phyloP scores from a whole-genome alignment of 2,888 invertebrate genomes.

The Chymomyza caudatula region DNA sequence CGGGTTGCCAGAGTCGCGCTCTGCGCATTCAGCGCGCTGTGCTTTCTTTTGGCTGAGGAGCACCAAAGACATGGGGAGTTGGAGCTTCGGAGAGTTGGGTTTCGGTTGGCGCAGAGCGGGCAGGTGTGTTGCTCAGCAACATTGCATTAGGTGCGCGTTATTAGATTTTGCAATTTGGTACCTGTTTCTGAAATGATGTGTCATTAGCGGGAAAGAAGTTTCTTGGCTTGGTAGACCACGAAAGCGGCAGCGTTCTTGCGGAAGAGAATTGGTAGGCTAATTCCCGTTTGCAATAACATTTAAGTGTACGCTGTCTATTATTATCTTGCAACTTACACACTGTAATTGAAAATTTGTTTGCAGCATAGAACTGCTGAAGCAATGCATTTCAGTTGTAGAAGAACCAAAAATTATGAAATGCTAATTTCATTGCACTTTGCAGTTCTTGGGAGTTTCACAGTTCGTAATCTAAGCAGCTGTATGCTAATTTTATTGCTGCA shows the following conservation, averaged over 20 bases:
- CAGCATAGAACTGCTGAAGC: background rate
- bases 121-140: background rate
- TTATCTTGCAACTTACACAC: conserved; percentile 1
- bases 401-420: background rate
- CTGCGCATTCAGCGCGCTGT: conserved; percentile 21
- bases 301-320: background rate
- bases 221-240: conserved; percentile 24
- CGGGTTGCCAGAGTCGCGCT: background rate
- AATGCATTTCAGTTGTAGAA: background rate
- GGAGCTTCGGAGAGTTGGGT: background rate
- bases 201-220: conserved; percentile 47
- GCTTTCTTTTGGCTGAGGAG: conserved; percentile 26
- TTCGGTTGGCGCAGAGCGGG: too few species aligned
- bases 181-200: conserved; percentile 39
- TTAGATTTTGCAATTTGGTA: conserved; percentile 56
- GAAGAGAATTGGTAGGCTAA: background rate
- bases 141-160: conserved; percentile 54
- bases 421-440: too few species aligned
- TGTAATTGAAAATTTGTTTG: background rate
- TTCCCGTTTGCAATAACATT: background rate
- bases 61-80: too few species aligned
- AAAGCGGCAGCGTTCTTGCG: background rate
- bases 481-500: background rate
- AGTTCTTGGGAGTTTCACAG: background rate
- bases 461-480: too few species aligned